Conservation (phyloP, 1,140 invertebrate genomes). For the Sitobion miscanthi region DNA sequence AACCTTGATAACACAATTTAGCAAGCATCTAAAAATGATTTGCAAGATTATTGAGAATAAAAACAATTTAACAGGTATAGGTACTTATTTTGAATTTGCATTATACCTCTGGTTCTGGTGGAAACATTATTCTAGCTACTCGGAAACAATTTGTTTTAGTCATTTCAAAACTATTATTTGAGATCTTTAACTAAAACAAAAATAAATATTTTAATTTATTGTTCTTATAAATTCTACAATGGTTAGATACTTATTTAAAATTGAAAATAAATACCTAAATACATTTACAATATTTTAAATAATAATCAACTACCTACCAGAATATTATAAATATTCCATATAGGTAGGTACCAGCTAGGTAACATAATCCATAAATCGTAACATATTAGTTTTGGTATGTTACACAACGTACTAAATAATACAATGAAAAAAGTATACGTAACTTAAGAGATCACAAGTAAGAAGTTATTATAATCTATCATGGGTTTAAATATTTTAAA, state of each 20-base stretch:
- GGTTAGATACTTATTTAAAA: background rate
- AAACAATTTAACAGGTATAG: background rate
- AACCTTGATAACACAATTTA: slow-evolving; percentile 97
- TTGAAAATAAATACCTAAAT: background rate
- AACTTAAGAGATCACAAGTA: no score
- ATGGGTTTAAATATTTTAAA: no score
- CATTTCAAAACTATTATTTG: slow-evolving; percentile 94
- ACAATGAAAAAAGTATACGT: no score
- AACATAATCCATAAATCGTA: no score
- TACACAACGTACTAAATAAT: no score
- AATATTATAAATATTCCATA: no score
- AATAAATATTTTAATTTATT: background rate
- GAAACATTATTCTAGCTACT: slow-evolving; percentile 89
- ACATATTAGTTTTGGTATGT: no score
- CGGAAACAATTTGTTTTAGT: slow-evolving; percentile 92
- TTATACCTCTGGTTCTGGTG: slow-evolving; percentile 86
- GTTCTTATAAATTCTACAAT: slow-evolving; percentile 1
- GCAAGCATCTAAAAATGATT: slow-evolving; percentile 69
- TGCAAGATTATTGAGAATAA: background rate
- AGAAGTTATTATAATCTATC: no score
- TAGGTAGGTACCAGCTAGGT: no score
- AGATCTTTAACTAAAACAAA: slow-evolving; percentile 79
- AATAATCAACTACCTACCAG: no score
- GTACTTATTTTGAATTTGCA: background rate
- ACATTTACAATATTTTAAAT: background rate